Base-by-base conservation (phyloP, 2,888 invertebrate species). In the Acanthosoma haemorrhoidale region DNA sequence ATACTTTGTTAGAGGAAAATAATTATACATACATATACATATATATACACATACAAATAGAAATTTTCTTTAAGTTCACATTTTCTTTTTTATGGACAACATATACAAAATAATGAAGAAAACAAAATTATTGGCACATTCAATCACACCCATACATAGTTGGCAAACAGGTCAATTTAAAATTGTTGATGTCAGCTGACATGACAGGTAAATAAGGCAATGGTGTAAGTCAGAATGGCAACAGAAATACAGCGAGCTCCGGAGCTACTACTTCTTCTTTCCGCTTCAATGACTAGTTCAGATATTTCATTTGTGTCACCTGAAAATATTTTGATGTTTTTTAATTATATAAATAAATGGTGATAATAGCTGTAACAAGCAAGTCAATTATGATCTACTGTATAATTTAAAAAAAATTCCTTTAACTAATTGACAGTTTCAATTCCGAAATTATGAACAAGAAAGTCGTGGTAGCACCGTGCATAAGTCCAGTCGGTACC, bases 221-320 rank as follows among this genome's bases (percentile, higher is more conserved):
- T 2, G 2, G 29, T n/a, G 25, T 25, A 6, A 6, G 51, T 51
- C n/a, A 21, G 31, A 1, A 60, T n/a, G 13, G 31, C 32, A 6
- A 9, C 34, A 11, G 60, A 36, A 15, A 36, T 18, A 1, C 1
- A 16, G 36, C 32, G 16, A 18, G 18, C 32, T 5, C 60, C 60
- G 13, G 36, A 32, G 18, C 60, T 32, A 5, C 60, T 32, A 8
- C 60, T 32, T 13, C 60, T n/a, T 60, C 60, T 60, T 34, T 60
- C 60, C 16, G 60, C 60, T 60, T 60, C 60, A 2, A 60, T 32
- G 9, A 16, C 60, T 21, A 34, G 9, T 21, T 60, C 60, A 18
- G 60, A 60, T 32, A 60, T 60, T n/a, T 60, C 34, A 13, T 60
- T 60, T 5, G 32, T 32, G 13, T 60, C 60, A 60, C 60, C 60